Evolutionary conservation across 2,113 vertebrate genomes (phyloP), one percentile per base, ranked within the genome.

Genomic region (Nerophis ophidion): DNA sequence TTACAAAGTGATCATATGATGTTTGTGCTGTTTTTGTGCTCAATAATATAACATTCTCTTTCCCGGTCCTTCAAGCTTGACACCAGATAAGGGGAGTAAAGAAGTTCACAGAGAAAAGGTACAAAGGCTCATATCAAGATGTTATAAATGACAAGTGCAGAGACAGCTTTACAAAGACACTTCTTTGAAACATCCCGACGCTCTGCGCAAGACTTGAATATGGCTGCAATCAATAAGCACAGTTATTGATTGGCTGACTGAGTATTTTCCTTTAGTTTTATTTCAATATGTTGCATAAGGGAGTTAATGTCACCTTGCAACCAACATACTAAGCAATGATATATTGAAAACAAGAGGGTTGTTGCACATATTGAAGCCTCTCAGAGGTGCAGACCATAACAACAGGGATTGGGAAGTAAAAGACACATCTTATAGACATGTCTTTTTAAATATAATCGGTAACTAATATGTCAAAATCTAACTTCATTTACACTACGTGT

Each of bases 121-220:
- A 77, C 72, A 86, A 56, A 84, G 77, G 77, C 65, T 81, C 74
- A 81, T 61, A 57, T 74, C 75, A 81, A 44, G 12, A 44, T 44
- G 40, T 12, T 11, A 1, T 42, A 42, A 10, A 42, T 4, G 10
- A 56, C 11, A 42, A 19, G 34, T 38, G 15, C 51, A 53, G 38
- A 8, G 77, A 78, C 78, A 68, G 76, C 35, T 44, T 69, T 74
- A 82, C 68, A 83, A 59, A 72, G 70, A 75, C 68, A 83, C 74
- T 71, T 73, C 66, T 59, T 57, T 61, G 60, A 77, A 64, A 79
- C 48, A 51, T 42, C 55, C 44, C 57, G 45, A 68, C 72, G 60
- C 66, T 76, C 79, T 82, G 83, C 84, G 77, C 36, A 63, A 61
- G 71, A 67, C 86, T 88, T 88, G 86, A 89, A 89, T 84, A 87